Percentiles rank a stretch among this genome's conserved stretches.
These are phyloP conservation scores for Zootoca vivipara DNA, from an alignment of 2,113 vertebrate genomes.

Conservation along the genomic window DNA sequence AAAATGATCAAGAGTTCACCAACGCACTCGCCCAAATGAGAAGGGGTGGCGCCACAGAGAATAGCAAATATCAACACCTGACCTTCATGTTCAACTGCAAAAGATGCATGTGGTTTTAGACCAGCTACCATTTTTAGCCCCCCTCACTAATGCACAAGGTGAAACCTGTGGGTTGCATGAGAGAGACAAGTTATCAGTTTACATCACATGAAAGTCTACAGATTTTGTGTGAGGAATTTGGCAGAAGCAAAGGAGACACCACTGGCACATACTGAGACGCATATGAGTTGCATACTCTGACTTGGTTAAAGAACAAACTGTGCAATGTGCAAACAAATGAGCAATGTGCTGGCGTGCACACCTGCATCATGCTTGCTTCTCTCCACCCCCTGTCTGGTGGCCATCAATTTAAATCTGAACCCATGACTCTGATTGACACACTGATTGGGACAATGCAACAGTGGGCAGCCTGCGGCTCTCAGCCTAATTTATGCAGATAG, in stretches of 20 bases:
- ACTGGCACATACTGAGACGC: neutral
- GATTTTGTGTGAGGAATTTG: neutral
- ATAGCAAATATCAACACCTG: neutral
- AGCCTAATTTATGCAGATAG: no score
- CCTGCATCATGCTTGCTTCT: no score
- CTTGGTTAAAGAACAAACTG: no score
- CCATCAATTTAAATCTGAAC: neutral
- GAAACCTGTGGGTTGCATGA: neutral
- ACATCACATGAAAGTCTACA: neutral
- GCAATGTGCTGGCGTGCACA: no score
- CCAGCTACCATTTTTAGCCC: neutral
- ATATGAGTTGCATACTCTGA: neutral
- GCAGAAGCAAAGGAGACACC: neutral
- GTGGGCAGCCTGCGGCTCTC: no score
- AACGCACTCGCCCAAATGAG: neutral
- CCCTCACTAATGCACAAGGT: neutral
- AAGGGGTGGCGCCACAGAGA: neutral
- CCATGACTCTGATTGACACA: neutral
- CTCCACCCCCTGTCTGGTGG: no score
- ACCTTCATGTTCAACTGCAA: neutral
- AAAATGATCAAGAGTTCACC: neutral
- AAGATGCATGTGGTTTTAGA: neutral
- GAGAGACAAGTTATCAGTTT: neutral
- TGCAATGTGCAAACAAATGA: no score
- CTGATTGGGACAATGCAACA: no score